Base-by-base conservation (phyloP, 2,888 invertebrate genomes). In the Chrysina gloriosa region DNA sequence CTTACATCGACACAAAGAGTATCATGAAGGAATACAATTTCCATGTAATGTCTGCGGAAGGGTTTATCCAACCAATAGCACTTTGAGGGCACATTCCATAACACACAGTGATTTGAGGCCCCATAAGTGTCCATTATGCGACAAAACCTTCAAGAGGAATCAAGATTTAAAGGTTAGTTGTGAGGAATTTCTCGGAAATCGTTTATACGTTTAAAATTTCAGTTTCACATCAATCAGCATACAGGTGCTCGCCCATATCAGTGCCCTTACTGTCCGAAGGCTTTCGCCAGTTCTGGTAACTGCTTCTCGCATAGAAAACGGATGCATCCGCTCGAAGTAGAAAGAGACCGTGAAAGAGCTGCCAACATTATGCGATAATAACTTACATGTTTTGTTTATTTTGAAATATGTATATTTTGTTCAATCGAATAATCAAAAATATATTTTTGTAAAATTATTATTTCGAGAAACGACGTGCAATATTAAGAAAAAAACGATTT, bases 191-290 rank as follows among this genome's bases (percentile, higher is more conserved):
- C n/a, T 3, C n/a, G 16, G 21, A 11, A n/a, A 14, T 52, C 2
- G 21, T 27, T 29, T 5, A 52, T 2, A 52, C 34, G 4, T 56
- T 9, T 23, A 3, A 2, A 47, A 45, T 9, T 86, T 68, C 82
- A 89, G 88, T 91, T 90, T 79, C 91, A 92, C 78, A 88, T 90
- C 76, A 91, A 91, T 79, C 90, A 90, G 76, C 91, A 92, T 76
- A 91, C 91, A n/a, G 91, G 91, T 50, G 90, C 87, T 2, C 86
- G 89, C 76, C 91, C 91, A 21, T 91, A 90, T 80, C 87, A 90
- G 81, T 91, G 91, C 79, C 90, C 90, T 27, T 90, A 89, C 77
- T 91, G 91, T 81, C 89, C 90, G 0, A 90, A 90, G 81, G 85
- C 88, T 64, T 90, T 91, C 79, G 89, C 91, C 45, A 89, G 90